A percentile compares a stretch with the other conserved stretches of the same genome.
Conservation (phyloP, 2,113 vertebrate genomes). For the Pseudolaguvia tuberculata region DNA sequence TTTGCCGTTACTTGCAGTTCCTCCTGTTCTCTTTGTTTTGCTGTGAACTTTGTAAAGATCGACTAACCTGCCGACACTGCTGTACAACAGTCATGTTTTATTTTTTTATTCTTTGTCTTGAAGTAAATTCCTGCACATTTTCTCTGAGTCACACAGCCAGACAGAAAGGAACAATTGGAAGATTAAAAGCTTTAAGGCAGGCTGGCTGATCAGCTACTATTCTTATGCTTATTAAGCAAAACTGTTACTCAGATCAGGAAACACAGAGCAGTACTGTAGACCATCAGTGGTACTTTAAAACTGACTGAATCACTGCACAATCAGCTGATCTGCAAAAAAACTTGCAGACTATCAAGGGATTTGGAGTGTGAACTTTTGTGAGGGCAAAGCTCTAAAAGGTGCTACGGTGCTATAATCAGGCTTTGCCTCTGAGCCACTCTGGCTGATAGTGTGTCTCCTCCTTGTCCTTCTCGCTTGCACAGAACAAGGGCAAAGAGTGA, state of each 20-base stretch:
- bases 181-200: conserved; percentile 1
- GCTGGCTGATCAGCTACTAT: not conserved
- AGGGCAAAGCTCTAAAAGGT: conserved; percentile 31
- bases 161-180: not conserved
- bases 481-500: conserved; percentile 43
- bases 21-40: not conserved
- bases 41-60: not conserved
- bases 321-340: conserved; percentile 13
- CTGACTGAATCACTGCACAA: not conserved
- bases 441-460: conserved; percentile 38
- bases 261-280: not conserved
- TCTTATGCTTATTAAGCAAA: conserved; percentile 13
- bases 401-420: conserved; percentile 39
- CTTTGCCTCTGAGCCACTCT: conserved; percentile 21
- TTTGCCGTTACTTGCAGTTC: conserved; percentile 16
- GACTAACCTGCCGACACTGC: conserved; percentile 2
- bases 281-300: conserved; percentile 9
- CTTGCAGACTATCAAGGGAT: conserved; percentile 17
- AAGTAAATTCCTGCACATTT: conserved; percentile 4
- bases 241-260: not conserved
- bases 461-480: conserved; percentile 38
- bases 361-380: conserved; percentile 18
- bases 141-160: conserved; percentile 3
- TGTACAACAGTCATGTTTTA: not conserved
- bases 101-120: conserved; percentile 17